A percentile compares a stretch with the other conserved stretches of the same genome.
Evolutionary conservation across 2,797 vertebrate genomes (phyloP).

Genomic region (Diplodus puntazzo): DNA sequence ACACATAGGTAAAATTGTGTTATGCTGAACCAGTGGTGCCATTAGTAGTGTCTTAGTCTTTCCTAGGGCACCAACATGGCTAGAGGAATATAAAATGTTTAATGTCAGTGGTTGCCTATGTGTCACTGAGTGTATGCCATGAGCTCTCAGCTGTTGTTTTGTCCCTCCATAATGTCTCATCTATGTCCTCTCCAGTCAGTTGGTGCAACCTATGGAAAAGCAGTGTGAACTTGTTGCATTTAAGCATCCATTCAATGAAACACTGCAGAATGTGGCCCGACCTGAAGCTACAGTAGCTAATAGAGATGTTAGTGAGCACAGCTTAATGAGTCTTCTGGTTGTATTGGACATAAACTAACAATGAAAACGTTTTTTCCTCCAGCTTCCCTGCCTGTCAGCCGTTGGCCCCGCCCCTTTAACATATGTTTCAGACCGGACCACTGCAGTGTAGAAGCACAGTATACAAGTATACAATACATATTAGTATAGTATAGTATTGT

Average conservation of each 20-base stretch:
- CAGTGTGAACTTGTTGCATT: not conserved
- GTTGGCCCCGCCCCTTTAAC: not conserved
- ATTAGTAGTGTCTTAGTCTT: too few relatives aligned
- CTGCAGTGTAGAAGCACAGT: too few relatives aligned
- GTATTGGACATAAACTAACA: not conserved
- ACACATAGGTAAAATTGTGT: too few relatives aligned
- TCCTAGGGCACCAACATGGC: too few relatives aligned
- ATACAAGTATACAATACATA: too few relatives aligned
- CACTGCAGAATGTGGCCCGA: not conserved
- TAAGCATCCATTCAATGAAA: not conserved
- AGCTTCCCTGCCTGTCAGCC: too few relatives aligned
- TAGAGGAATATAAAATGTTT: not conserved
- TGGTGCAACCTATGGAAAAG: constrained; percentile 7
- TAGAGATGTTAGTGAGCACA: not conserved
- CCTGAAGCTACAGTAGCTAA: not conserved
- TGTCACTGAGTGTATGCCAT: not conserved
- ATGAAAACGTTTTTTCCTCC: not conserved
- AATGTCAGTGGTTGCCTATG: not conserved
- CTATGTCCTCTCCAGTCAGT: constrained; percentile 22
- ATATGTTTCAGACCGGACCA: not conserved
- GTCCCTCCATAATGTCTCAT: not conserved
- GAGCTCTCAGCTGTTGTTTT: not conserved
- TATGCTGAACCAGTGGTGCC: too few relatives aligned
- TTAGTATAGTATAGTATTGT: too few relatives aligned
- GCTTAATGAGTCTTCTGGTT: not conserved